Base-by-base conservation (phyloP, 2,888 invertebrate genomes). In the Rotaria macrura region DNA sequence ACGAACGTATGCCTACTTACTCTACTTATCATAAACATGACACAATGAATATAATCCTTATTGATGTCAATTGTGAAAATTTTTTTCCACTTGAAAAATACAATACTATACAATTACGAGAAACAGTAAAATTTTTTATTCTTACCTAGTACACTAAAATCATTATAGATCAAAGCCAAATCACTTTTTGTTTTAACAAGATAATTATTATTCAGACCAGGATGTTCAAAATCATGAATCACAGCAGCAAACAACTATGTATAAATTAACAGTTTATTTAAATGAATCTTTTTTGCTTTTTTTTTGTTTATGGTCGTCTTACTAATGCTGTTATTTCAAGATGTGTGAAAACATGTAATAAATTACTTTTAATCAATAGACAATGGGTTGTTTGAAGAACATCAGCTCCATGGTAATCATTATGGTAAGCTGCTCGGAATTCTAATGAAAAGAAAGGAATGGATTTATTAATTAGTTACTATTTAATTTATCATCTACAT, bases 391-490 rank as follows among this genome's bases (percentile, higher is more conserved):
- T 65, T 34, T 65, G 65, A 65, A 65, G 65, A 29, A 65, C 65
- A 65, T 65, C 65, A 34, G 65, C 65, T 65, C 65, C 65, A 65
- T 65, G 65, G 38, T 65, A 65, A 65, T 65, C 65, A 20, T 65
- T 65, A 34, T 65, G 65, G 38, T 65, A 65, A 0, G 34, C 34
- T 1, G 65, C 34, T 34, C 65, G 65, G 20, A 65, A 65, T 65
- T 65, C 65, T 65, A 65, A 65, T 34, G 1, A 17, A 34, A 29
- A 65, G 5, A 65, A 20, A 57, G 14, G 3, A 54, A 5, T 25
- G 7, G 2, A 7, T 0, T 54, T 25, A 54, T 55, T 55, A 0
- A 12, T 57, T 52, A 23, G 5, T 2, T 23, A 7, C 23, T 52
- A 23, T 10, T 52, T 25, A 10, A 12, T 57, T 29, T 57, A 3